A percentile compares a stretch with the other conserved stretches of the same genome.
phyloP scores from a whole-genome alignment of 2,888 invertebrate species.

The Sepioteuthis lessoniana region DNA sequence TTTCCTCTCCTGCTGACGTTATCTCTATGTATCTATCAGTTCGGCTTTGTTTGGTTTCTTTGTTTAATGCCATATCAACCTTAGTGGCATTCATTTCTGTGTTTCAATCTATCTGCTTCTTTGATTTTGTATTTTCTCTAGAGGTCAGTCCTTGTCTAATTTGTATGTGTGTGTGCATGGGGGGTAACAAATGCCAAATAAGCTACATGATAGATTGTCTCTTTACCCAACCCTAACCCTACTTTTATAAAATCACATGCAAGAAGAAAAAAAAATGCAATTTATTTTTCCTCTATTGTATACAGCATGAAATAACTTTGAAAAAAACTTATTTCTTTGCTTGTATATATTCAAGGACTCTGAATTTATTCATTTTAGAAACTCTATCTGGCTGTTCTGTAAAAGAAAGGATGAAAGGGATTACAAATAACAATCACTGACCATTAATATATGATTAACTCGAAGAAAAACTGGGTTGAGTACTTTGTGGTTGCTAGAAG shows the following conservation, averaged over 20 bases:
- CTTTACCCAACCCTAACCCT: neutral
- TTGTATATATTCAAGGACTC: neutral
- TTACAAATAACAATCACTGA: too few relatives aligned
- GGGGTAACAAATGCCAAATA: constrained; percentile 5
- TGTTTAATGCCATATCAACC: neutral
- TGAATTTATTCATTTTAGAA: neutral
- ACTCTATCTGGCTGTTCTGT: too few relatives aligned
- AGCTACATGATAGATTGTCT: neutral
- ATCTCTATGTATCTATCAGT: neutral
- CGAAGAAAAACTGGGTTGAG: too few relatives aligned
- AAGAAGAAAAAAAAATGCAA: neutral
- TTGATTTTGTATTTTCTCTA: neutral
- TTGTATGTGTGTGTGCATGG: neutral
- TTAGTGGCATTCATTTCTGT: too few relatives aligned
- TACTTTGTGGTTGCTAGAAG: too few relatives aligned
- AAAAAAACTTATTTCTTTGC: neutral
- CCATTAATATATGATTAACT: too few relatives aligned
- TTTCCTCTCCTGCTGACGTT: neutral
- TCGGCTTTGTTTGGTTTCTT: neutral
- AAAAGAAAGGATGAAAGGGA: too few relatives aligned
- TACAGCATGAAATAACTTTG: neutral
- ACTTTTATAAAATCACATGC: neutral
- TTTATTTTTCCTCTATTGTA: neutral
- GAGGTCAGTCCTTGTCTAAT: neutral
- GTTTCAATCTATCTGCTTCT: constrained; percentile 3